These are phyloP conservation scores for Gymnocheta viridis DNA, from an alignment of 2,888 invertebrate genomes.

Conservation along the genomic window DNA sequence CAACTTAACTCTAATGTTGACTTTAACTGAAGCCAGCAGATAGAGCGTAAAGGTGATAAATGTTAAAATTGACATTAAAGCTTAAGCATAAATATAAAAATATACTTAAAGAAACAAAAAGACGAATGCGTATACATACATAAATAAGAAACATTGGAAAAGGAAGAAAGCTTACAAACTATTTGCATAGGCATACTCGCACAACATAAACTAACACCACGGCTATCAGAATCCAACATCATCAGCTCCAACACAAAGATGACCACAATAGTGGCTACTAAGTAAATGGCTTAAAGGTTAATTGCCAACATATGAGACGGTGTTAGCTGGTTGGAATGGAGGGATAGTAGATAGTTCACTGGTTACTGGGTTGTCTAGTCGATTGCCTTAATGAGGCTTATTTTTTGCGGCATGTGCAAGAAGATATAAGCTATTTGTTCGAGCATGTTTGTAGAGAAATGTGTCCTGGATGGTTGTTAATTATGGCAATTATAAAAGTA, in stretches of 20 bases:
- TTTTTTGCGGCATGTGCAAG: not conserved
- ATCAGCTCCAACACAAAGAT: conserved; percentile 29
- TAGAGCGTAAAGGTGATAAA: conserved; percentile 63
- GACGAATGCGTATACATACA: not conserved
- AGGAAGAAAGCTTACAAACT: conserved; percentile 3
- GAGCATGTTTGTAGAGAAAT: conserved; percentile 22
- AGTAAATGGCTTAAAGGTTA: conserved; percentile 64
- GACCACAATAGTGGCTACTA: conserved; percentile 53
- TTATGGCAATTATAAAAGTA: conserved; percentile 68
- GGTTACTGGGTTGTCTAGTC: conserved; percentile 19
- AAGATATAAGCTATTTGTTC: conserved; percentile 1
- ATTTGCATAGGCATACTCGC: conserved; percentile 48
- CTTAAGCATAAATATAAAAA: conserved; percentile 57
- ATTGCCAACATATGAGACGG: conserved; percentile 52
- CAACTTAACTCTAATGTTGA: conserved; percentile 34
- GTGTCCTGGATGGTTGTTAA: conserved; percentile 65
- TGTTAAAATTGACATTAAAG: conserved; percentile 68
- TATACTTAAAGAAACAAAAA: conserved; percentile 24
- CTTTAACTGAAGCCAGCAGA: conserved; percentile 39
- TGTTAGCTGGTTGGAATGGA: conserved; percentile 8
- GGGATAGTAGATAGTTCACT: conserved; percentile 20
- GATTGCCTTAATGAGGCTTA: conserved; percentile 17
- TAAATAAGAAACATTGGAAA: not conserved
- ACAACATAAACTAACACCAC: conserved; percentile 40
- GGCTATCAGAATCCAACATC: conserved; percentile 16